These are phyloP conservation scores for Crotalus helleri DNA, from an alignment of 2,113 vertebrate genomes.

Conservation along the genomic window DNA sequence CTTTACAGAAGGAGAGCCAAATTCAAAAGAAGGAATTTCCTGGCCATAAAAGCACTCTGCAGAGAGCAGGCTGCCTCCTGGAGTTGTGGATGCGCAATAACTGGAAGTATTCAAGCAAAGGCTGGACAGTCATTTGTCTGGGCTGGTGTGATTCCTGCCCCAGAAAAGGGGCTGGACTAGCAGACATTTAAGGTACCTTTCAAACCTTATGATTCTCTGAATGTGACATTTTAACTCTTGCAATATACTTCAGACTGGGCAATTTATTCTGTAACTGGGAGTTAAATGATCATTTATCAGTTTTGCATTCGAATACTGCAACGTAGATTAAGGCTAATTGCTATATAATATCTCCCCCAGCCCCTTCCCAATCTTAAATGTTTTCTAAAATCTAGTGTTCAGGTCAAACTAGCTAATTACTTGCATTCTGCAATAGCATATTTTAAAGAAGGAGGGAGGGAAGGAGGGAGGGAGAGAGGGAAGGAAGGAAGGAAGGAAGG, in stretches of 20 bases:
- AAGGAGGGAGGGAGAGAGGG: neutral
- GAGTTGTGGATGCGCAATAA: neutral
- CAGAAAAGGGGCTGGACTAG: neutral
- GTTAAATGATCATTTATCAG: neutral
- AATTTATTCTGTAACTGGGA: neutral
- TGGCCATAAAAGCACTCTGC: neutral
- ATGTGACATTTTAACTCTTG: rapidly evolving
- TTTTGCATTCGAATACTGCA: conserved; percentile 5
- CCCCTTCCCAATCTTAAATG: neutral
- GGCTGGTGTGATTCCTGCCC: neutral
- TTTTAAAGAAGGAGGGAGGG: neutral
- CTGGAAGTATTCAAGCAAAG: neutral
- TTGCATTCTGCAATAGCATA: conserved; percentile 13
- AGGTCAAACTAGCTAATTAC: neutral
- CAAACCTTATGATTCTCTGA: neutral
- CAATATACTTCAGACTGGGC: neutral
- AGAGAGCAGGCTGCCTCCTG: neutral
- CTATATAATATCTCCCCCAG: neutral
- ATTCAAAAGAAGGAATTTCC: neutral
- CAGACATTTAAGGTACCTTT: neutral
- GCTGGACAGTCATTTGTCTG: neutral
- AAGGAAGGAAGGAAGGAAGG: neutral
- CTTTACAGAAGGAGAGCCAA: neutral
- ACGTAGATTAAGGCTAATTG: neutral
- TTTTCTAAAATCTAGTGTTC: neutral